Conservation (phyloP, 2,113 vertebrate genomes). For the Spea bombifrons region DNA sequence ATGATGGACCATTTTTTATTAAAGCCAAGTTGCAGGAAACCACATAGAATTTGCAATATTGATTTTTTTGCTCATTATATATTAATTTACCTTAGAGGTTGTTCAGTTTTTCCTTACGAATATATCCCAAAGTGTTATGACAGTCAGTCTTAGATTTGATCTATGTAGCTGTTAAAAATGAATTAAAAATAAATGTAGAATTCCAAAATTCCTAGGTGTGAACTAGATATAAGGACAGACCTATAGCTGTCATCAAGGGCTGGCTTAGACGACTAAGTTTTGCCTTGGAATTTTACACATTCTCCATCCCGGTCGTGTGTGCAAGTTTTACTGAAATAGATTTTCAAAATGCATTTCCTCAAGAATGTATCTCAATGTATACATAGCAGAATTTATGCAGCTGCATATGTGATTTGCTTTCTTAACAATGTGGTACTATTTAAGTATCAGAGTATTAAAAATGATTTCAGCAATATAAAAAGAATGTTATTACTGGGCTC, state of each 20-base stretch:
- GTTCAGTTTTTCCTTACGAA: too few species aligned
- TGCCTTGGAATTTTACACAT: conserved; percentile 8
- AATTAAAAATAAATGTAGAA: background rate
- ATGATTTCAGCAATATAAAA: conserved; percentile 33
- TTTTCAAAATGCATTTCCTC: conserved; percentile 37
- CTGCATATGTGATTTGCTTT: conserved; percentile 15
- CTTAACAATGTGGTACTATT: conserved; percentile 21
- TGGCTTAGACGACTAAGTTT: background rate
- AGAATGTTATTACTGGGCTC: conserved; percentile 43
- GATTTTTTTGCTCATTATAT: too few species aligned
- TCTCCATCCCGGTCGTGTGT: background rate
- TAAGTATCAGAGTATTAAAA: conserved; percentile 36
- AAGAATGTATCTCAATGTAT: conserved; percentile 20
- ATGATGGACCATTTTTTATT: too few species aligned
- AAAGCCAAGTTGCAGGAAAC: too few species aligned
- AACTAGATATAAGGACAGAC: conserved; percentile 30
- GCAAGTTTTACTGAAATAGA: conserved; percentile 22
- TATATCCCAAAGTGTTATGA: too few species aligned
- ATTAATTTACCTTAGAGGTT: too few species aligned
- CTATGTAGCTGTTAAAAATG: too few species aligned
- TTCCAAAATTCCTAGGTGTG: conserved; percentile 9
- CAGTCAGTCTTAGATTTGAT: too few species aligned
- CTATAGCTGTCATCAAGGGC: conserved; percentile 9
- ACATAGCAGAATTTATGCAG: conserved; percentile 7
- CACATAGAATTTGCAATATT: too few species aligned